These are phyloP conservation scores for Perithous albicinctus DNA, from an alignment of 2,888 invertebrate genomes.

Conservation along the genomic window DNA sequence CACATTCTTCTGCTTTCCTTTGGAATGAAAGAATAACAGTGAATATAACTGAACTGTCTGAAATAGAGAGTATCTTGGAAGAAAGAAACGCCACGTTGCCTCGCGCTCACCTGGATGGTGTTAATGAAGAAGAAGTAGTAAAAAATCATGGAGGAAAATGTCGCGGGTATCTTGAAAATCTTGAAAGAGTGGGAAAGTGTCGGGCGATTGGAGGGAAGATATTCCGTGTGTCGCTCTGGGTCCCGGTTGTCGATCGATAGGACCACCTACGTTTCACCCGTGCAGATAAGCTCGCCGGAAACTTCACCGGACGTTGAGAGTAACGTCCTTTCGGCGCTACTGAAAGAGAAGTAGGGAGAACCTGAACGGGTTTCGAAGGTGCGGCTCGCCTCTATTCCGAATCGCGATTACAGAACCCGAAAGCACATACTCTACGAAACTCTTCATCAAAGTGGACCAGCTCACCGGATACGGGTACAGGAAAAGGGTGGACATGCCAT, in stretches of 20 bases:
- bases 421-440: slow-evolving; percentile 2
- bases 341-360: neutral
- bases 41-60: neutral
- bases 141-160: neutral
- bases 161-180: slow-evolving; percentile 10
- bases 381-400: neutral
- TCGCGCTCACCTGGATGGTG: neutral
- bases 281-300: slow-evolving; percentile 47
- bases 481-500: neutral
- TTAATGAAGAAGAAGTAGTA: neutral
- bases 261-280: slow-evolving; percentile 34
- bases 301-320: slow-evolving; percentile 47
- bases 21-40: neutral
- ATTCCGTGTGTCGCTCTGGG: neutral
- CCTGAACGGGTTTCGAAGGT: slow-evolving; percentile 4
- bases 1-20: neutral
- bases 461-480: neutral
- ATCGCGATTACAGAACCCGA: slow-evolving; percentile 8
- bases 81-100: neutral
- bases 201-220: slow-evolving; percentile 12
- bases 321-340: slow-evolving; percentile 6
- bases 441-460: slow-evolving; percentile 1
- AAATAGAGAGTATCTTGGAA: neutral
- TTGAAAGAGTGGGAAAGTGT: neutral
- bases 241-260: slow-evolving; percentile 52